phyloP scores from a whole-genome alignment of 2,797 vertebrate species.

The Meriones psammophilus region DNA sequence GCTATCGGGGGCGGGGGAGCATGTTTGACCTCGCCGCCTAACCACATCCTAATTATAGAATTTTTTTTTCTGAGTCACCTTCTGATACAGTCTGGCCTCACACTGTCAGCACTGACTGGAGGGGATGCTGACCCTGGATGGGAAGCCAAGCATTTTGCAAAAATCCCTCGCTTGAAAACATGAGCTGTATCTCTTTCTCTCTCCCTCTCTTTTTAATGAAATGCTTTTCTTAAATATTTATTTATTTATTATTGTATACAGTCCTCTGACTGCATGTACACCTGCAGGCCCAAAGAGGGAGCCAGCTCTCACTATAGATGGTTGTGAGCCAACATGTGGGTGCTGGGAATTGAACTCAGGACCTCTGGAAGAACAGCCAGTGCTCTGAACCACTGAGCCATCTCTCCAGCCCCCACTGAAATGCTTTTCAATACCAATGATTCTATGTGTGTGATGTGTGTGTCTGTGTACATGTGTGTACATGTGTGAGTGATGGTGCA shows the following conservation, averaged over 20 bases:
- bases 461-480: too few species aligned
- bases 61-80: rapidly evolving
- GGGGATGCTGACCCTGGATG: not conserved
- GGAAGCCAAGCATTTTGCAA: constrained; percentile 5
- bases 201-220: not conserved
- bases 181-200: not conserved
- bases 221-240: not conserved
- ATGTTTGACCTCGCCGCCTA: not conserved
- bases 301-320: too few species aligned
- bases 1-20: not conserved
- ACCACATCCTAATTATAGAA: not conserved
- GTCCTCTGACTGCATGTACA: too few species aligned
- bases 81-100: not conserved
- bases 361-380: too few species aligned
- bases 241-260: too few species aligned
- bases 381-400: too few species aligned
- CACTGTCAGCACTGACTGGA: not conserved
- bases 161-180: not conserved
- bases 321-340: too few species aligned
- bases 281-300: too few species aligned
- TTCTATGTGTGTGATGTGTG: not conserved
- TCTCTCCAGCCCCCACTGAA: too few species aligned
- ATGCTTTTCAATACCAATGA: not conserved
- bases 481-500: not conserved
- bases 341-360: too few species aligned